Conservation (phyloP, 2,113 vertebrate species). For the Diadophis punctatus region DNA sequence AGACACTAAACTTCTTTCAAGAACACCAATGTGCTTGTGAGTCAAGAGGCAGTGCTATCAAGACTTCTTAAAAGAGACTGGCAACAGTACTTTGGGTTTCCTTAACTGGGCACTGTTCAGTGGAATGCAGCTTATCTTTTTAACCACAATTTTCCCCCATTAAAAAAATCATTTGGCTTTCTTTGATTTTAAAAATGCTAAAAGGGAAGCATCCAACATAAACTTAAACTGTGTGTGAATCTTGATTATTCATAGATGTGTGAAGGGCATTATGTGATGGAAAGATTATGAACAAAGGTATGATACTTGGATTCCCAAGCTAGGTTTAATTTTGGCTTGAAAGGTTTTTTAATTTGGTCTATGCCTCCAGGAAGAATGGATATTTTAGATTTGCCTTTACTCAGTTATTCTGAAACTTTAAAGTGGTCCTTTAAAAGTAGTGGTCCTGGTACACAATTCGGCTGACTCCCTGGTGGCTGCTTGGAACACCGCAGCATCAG, state of each 20-base stretch:
- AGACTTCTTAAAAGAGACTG: background rate
- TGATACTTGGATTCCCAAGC: constrained; percentile 43
- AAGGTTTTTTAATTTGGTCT: constrained; percentile 25
- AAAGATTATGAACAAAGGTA: constrained; percentile 28
- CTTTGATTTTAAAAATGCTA: constrained; percentile 55
- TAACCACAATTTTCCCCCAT: constrained; percentile 23
- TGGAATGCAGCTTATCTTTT: background rate
- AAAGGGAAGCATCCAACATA: constrained; percentile 49
- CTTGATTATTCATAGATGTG: constrained; percentile 44
- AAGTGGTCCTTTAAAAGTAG: constrained; percentile 5
- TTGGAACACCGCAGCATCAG: too few species aligned
- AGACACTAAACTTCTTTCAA: background rate
- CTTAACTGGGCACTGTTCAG: background rate
- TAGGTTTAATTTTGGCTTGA: constrained; percentile 41
- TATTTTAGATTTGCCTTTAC: constrained; percentile 17
- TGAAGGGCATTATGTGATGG: constrained; percentile 32
- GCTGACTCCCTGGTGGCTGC: too few species aligned
- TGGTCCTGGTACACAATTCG: constrained; percentile 15
- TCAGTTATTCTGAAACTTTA: background rate
- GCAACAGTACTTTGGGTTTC: background rate
- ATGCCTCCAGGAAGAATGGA: constrained; percentile 34
- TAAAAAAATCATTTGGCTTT: background rate
- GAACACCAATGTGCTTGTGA: background rate
- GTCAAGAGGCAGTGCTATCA: background rate
- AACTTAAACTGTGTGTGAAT: constrained; percentile 59